Evolutionary conservation across 2,888 invertebrate species (phyloP), one percentile per base, ranked within the genome.

Genomic region (Sinotaia quadrata): DNA sequence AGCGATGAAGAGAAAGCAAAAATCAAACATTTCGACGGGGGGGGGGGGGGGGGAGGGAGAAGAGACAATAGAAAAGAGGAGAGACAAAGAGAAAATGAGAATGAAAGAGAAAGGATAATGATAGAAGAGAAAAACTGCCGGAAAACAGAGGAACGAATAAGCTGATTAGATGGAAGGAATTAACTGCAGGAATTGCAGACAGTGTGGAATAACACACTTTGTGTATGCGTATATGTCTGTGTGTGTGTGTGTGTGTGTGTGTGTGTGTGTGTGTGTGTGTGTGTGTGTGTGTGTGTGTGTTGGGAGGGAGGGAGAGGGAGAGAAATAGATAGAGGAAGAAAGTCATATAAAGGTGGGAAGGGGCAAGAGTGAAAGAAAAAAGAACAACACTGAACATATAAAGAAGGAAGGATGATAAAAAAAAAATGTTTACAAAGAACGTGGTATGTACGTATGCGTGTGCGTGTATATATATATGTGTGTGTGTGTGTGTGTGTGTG

Each of bases 401-500:
- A n/a, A n/a, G n/a, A n/a, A n/a, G n/a, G n/a, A n/a, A n/a, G n/a
- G n/a, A n/a, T n/a, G n/a, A n/a, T n/a, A n/a, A n/a, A n/a, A n/a
- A n/a, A n/a, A n/a, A n/a, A n/a, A n/a, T n/a, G n/a, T n/a, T n/a
- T n/a, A n/a, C n/a, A n/a, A n/a, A n/a, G n/a, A n/a, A n/a, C n/a
- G n/a, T n/a, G n/a, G n/a, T n/a, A n/a, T n/a, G 10, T 41, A 18
- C 41, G 10, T 10, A 41, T 41, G 18, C 41, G 10, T 41, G 18
- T 41, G 41, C 41, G 18, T 41, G 10, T 12, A 12, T 10, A 41
- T 15, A 18, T 41, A 21, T 7, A n/a, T 51, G 51, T 15, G 51
- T 51, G 51, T 15, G 51, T 51, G 51, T 15, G 51, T 51, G 51
- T 15, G 51, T 51, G 51, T 15, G 51, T 51, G 51, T 15, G 51